Evolutionary conservation across 2,113 vertebrate species (phyloP), one percentile per base, ranked within the genome.

Genomic region (Cynopterus brachyotis): DNA sequence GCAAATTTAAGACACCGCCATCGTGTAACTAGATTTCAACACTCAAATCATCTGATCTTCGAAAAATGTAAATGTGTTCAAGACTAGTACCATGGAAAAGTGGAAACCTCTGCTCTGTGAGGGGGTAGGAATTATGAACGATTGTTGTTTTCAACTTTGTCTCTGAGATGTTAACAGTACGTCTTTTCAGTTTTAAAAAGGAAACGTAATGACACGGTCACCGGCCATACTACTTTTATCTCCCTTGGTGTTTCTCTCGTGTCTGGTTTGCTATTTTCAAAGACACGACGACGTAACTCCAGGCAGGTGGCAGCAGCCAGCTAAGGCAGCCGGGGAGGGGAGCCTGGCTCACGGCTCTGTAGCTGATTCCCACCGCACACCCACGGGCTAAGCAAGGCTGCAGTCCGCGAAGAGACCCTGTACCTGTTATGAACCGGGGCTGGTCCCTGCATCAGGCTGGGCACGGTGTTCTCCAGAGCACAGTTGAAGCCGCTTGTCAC

Each of bases 401-500:
- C 15, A 0, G 1, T 9, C 11, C 3, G 35, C 5, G 7, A 64
- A 62, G 89, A 10, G 2, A 12, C 19, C 83, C 97, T 98, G 9
- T 99, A 99, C 99, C 99, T 99, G 50, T 98, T 99, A 95, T 99
- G 99, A 5, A 99, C 96, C 2, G 98, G 87, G 59, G 98, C 92
- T 0, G 99, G 93, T 88, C 99, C 99, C 92, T 99, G 99, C 92
- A 99, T 98, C 97, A 99, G 93, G 53, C 98, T 99, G 0, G 99
- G 98, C 86, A 99, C 91, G 5, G 99, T 97, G 95, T 98, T 99
- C n/a, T 99, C 98, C 96, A 99, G 98, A 94, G 99, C 98, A 97
- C 99, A 99, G 98, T 98, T 99, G 96, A 99, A 99, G 96, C 99
- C 98, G 89, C 99, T 99, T 62, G 99, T 98, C 97, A 99, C 92